Evolutionary conservation across 2,888 invertebrate genomes (phyloP).

Genomic region (Ochropleura plecta): DNA sequence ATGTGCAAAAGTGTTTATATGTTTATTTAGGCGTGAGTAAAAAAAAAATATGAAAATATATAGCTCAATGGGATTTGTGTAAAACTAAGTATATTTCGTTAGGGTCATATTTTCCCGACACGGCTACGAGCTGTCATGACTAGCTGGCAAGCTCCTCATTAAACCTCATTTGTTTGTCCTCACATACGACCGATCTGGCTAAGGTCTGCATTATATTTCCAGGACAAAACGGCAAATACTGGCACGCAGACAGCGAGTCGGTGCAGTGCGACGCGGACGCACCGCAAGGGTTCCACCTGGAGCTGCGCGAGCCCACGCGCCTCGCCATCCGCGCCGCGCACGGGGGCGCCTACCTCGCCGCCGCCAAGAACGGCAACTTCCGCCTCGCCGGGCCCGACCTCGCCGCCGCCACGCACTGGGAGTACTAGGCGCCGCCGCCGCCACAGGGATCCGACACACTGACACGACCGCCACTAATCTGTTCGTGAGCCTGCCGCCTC

Average conservation of each 20-base stretch:
- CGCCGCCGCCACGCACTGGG: slow-evolving; percentile 97
- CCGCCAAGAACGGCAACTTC: slow-evolving; percentile 97
- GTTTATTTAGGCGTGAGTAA: background rate
- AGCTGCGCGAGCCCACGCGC: slow-evolving; percentile 97
- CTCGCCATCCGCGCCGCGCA: slow-evolving; percentile 96
- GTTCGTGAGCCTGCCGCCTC: slow-evolving; percentile 4
- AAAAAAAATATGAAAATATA: background rate
- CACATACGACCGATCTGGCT: background rate
- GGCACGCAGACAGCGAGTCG: slow-evolving; percentile 97
- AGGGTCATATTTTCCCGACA: background rate
- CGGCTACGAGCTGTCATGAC: background rate
- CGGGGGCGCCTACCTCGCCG: slow-evolving; percentile 95
- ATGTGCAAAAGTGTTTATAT: background rate
- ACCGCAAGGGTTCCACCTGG: slow-evolving; percentile 96
- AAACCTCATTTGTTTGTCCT: background rate
- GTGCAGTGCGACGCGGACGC: slow-evolving; percentile 96
- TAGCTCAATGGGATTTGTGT: background rate
- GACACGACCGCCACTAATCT: background rate
- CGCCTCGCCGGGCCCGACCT: slow-evolving; percentile 95
- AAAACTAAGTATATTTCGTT: background rate
- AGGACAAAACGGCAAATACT: slow-evolving; percentile 98
- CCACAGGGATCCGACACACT: slow-evolving; percentile 4
- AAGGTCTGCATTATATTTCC: slow-evolving; percentile 57
- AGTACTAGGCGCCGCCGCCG: slow-evolving; percentile 92
- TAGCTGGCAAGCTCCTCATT: background rate